These are phyloP conservation scores for Marmota monax DNA, from an alignment of 2,113 vertebrate genomes.

Conservation along the genomic window DNA sequence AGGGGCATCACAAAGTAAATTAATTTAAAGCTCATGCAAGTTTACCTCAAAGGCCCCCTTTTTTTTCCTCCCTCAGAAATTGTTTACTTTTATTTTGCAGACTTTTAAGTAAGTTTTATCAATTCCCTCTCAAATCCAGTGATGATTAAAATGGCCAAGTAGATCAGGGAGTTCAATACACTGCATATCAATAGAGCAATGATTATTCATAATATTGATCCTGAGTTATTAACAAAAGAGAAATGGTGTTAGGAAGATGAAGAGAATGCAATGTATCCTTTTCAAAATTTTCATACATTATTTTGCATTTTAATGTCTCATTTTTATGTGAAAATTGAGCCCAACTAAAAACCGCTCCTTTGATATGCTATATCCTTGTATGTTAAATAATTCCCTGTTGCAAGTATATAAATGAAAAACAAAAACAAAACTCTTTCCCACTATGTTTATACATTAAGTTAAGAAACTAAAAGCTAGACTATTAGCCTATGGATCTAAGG, in stretches of 20 bases:
- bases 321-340: conserved; percentile 2
- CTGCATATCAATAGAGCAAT: neutral
- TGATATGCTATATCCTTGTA: neutral
- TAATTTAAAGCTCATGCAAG: neutral
- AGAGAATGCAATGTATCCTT: neutral
- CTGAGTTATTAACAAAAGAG: conserved; percentile 26
- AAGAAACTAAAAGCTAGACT: neutral
- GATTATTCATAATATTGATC: neutral
- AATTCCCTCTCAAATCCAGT: conserved; percentile 8
- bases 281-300: neutral
- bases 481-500: neutral
- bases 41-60: neutral
- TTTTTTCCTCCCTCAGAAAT: neutral
- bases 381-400: neutral
- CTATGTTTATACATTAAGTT: neutral
- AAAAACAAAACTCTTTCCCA: neutral
- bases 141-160: neutral
- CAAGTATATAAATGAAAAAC: neutral
- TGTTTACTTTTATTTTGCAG: neutral
- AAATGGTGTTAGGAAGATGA: neutral
- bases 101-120: neutral
- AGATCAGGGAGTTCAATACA: neutral
- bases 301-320: neutral
- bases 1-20: neutral
- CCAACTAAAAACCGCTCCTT: neutral